These are phyloP conservation scores for Paedocypris sp. DNA, from an alignment of 2,113 vertebrate species.

Conservation along the genomic window DNA sequence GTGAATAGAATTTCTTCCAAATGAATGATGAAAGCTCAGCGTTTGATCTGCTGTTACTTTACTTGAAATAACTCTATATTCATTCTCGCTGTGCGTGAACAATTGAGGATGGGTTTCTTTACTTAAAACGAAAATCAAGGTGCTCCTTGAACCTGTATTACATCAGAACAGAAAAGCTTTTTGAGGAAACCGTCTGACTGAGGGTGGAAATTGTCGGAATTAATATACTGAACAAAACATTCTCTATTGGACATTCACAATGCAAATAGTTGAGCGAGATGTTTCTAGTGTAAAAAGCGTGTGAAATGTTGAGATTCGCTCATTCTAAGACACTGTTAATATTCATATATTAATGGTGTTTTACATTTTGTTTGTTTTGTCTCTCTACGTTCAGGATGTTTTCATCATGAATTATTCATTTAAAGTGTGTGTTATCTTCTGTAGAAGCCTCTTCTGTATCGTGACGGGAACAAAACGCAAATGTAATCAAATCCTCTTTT, in stretches of 20 bases:
- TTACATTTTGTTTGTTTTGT: no score
- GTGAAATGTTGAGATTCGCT: no score
- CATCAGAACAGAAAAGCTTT: not conserved
- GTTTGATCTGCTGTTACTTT: slow-evolving; percentile 39
- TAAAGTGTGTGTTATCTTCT: slow-evolving; percentile 9
- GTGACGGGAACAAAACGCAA: not conserved
- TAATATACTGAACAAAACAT: slow-evolving; percentile 9
- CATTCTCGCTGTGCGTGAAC: not conserved
- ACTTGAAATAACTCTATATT: not conserved
- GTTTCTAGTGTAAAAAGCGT: no score
- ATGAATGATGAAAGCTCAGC: not conserved
- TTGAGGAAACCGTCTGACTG: not conserved
- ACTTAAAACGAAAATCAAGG: not conserved
- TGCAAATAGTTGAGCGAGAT: no score
- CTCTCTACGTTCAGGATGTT: no score
- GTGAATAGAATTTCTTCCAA: not conserved
- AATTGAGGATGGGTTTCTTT: not conserved
- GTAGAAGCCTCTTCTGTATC: slow-evolving; percentile 9
- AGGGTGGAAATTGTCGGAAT: not conserved
- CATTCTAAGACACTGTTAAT: no score
- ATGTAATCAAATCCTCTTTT: not conserved
- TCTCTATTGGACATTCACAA: no score
- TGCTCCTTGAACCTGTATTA: not conserved
- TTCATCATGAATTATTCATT: slow-evolving; percentile 20
- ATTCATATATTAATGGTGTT: no score